A percentile compares a stretch with the other conserved stretches of the same genome.
Conservation (phyloP, 2,797 vertebrate genomes). For the Thalassophryne amazonica region DNA sequence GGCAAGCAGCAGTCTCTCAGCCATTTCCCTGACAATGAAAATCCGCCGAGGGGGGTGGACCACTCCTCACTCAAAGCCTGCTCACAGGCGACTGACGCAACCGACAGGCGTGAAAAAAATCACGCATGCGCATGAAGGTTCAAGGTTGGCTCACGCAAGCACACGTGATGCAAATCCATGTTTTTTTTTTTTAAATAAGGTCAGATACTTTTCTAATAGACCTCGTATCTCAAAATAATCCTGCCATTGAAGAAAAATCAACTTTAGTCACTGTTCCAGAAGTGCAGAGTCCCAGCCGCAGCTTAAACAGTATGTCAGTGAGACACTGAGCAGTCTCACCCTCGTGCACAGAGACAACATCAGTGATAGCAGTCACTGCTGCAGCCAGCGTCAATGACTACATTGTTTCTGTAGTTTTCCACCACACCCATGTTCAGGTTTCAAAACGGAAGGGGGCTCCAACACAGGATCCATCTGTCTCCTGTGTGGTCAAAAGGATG, state of each 20-base stretch:
- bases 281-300: conserved; percentile 8
- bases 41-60: too few relatives aligned
- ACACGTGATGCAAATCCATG: too few relatives aligned
- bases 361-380: conserved; percentile 29
- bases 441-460: conserved; percentile 58
- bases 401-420: conserved; percentile 62
- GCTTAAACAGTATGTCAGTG: conserved; percentile 36
- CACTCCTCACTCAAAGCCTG: too few relatives aligned
- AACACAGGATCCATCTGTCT: conserved; percentile 41
- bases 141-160: too few relatives aligned
- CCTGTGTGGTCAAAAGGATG: conserved; percentile 17
- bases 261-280: conserved; percentile 28
- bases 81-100: too few relatives aligned
- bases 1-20: too few relatives aligned
- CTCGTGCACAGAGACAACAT: conserved; percentile 18
- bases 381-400: conserved; percentile 35
- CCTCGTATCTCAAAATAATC: conserved; percentile 32
- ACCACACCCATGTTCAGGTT: conserved; percentile 35
- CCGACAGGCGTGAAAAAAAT: too few relatives aligned
- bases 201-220: background rate
- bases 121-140: too few relatives aligned
- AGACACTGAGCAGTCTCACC: conserved; percentile 53
- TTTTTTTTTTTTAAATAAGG: too few relatives aligned
- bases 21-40: too few relatives aligned
- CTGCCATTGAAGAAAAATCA: background rate